A percentile compares a stretch with the other conserved stretches of the same genome.
Conservation (phyloP, 2,888 invertebrate species). For the Lasioglossum pauxillum region DNA sequence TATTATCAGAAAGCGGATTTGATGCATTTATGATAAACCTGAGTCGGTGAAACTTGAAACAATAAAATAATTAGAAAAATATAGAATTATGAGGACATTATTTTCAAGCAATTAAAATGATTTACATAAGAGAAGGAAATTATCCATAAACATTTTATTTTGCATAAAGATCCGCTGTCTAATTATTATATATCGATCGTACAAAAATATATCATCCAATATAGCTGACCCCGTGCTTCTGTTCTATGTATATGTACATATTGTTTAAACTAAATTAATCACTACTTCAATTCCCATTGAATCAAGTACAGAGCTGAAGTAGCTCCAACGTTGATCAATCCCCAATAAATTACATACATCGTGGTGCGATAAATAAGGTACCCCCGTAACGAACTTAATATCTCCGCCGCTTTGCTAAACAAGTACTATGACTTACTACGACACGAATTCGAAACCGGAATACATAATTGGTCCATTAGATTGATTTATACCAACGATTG, state of each 20-base stretch:
- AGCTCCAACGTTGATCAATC: not conserved
- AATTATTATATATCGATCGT: not conserved
- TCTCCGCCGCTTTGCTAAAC: not conserved
- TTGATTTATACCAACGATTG: not conserved
- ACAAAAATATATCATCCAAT: not conserved
- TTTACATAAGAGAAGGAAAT: no score
- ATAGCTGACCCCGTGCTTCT: not conserved
- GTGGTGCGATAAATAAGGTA: constrained; percentile 4
- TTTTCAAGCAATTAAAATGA: no score
- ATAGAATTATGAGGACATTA: no score
- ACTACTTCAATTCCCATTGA: not conserved
- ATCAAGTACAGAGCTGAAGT: not conserved
- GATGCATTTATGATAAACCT: no score
- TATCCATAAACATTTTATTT: no score
- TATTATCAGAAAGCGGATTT: not conserved
- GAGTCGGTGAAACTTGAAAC: no score
- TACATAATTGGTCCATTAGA: not conserved
- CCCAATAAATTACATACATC: constrained; percentile 5
- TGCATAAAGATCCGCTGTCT: no score
- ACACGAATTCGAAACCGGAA: not conserved
- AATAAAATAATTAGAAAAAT: no score
- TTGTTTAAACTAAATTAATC: not conserved
- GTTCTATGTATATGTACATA: constrained; percentile 14
- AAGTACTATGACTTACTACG: not conserved
- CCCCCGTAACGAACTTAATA: not conserved